A percentile compares a stretch with the other conserved stretches of the same genome.
Evolutionary conservation across 2,888 invertebrate genomes (phyloP).

Genomic region (Molorchus minor): DNA sequence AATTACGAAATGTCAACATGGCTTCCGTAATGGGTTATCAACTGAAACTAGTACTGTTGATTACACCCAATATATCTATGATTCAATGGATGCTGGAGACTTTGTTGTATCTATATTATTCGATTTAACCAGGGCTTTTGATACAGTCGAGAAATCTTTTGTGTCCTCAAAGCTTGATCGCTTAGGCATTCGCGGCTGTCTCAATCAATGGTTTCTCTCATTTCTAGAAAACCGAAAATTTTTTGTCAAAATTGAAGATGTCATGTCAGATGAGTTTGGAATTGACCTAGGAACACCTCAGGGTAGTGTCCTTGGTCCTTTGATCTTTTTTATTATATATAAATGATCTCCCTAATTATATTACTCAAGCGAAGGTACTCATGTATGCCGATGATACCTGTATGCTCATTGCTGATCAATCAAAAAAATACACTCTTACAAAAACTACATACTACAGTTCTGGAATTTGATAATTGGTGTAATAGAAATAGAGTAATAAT

Average conservation of each 20-base stretch:
- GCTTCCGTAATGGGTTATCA: background rate
- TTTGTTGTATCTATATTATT: background rate
- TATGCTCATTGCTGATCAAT: background rate
- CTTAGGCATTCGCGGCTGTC: background rate
- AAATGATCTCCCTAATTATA: background rate
- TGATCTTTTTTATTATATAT: background rate
- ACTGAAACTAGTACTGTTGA: background rate
- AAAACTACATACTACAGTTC: too few relatives aligned
- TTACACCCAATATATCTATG: background rate
- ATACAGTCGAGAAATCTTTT: background rate
- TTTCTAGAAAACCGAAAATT: background rate
- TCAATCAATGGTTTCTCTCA: background rate
- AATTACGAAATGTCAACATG: background rate
- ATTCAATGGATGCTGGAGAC: background rate
- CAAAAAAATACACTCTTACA: too few relatives aligned
- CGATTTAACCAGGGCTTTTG: background rate
- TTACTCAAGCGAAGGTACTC: background rate
- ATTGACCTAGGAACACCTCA: background rate
- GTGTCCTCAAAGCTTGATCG: background rate
- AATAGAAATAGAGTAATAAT: too few relatives aligned
- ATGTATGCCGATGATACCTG: background rate
- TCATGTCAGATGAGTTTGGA: background rate
- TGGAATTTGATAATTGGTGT: too few relatives aligned
- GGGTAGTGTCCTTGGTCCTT: background rate
- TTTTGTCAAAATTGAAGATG: background rate